Percentiles rank a stretch among this genome's conserved stretches.
Evolutionary conservation across 2,797 vertebrate genomes (phyloP).

Genomic region (Thamnophis elegans): DNA sequence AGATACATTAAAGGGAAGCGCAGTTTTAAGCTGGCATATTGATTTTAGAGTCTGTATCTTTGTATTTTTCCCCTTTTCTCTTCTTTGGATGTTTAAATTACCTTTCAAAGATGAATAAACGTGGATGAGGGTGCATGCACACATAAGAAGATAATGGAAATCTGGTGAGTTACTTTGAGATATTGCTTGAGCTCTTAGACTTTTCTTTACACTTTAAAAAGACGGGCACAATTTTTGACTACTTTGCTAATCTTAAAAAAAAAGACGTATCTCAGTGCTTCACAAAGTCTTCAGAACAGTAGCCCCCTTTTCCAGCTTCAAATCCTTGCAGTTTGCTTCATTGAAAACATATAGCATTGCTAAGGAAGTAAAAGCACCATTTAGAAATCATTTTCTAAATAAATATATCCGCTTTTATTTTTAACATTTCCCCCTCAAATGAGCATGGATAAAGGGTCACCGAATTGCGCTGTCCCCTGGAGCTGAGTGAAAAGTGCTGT

Average conservation of each 20-base stretch:
- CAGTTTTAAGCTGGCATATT: constrained; percentile 63
- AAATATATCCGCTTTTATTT: neutral
- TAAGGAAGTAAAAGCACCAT: neutral
- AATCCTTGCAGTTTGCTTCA: constrained; percentile 21
- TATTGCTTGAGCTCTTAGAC: constrained; percentile 18
- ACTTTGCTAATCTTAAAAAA: constrained; percentile 21
- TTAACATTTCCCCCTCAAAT: neutral
- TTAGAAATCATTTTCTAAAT: neutral
- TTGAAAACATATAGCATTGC: neutral
- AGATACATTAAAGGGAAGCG: constrained; percentile 52
- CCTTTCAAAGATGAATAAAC: constrained; percentile 61
- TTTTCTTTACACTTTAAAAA: constrained; percentile 36
- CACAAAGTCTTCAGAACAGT: constrained; percentile 3
- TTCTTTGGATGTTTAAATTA: constrained; percentile 59
- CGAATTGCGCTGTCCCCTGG: neutral
- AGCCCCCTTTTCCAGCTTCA: neutral
- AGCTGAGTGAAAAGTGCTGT: neutral
- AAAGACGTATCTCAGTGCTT: constrained; percentile 31
- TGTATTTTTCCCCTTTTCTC: constrained; percentile 62
- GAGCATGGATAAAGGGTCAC: neutral
- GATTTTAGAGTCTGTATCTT: constrained; percentile 66
- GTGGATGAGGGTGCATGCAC: neutral
- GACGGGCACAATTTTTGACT: constrained; percentile 11
- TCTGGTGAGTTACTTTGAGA: neutral
- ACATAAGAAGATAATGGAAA: neutral